Evolutionary conservation across 2,113 vertebrate genomes (phyloP).

Genomic region (Elephantulus edwardii): DNA sequence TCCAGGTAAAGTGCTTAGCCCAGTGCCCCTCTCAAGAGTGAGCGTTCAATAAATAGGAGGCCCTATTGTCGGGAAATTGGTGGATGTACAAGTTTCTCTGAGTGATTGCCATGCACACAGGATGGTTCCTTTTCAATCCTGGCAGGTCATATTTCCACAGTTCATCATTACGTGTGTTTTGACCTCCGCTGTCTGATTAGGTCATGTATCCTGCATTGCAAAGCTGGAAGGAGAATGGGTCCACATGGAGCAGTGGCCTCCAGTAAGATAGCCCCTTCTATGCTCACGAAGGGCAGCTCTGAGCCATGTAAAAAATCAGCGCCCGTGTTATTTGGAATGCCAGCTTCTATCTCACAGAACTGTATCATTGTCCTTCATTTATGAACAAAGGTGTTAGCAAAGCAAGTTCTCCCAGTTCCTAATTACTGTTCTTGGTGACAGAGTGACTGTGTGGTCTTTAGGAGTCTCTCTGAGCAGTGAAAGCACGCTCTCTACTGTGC

Average conservation of each 20-base stretch:
- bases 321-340: neutral
- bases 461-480: no score
- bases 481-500: no score
- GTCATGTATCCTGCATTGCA: neutral
- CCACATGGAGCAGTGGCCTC: neutral
- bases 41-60: neutral
- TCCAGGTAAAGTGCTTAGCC: slow-evolving; percentile 17
- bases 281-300: neutral
- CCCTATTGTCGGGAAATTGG: neutral
- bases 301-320: no score
- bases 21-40: neutral
- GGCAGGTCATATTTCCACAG: neutral
- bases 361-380: neutral
- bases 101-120: neutral
- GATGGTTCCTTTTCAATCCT: neutral
- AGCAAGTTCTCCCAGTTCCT: neutral
- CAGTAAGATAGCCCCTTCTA: neutral
- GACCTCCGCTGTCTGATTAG: neutral
- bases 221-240: neutral
- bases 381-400: neutral
- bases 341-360: neutral
- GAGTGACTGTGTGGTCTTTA: neutral
- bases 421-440: neutral
- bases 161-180: rapidly evolving
- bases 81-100: neutral